Base-by-base conservation (phyloP, 2,113 vertebrate species). In the Plecturocebus donacophilus region DNA sequence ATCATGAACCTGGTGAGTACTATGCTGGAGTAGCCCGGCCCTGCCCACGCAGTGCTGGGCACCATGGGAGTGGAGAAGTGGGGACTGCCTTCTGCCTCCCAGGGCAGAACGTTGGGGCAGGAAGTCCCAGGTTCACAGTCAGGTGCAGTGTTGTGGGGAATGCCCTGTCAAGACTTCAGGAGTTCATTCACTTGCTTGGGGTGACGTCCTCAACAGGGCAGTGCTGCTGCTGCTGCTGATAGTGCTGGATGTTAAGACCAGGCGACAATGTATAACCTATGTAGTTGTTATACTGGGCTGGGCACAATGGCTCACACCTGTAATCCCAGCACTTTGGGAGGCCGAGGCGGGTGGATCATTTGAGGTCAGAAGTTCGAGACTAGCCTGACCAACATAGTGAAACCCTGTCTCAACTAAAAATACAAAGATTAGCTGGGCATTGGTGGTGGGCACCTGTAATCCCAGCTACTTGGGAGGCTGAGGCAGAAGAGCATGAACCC, bases 1-100 rank as follows among this genome's bases (percentile, higher is more conserved):
- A 99, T 99, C 98, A 99, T 99, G 99, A 99, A 99, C 98, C 98
- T 99, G 99, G 99, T 99, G 85, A 98, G 99, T 98, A 27, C 16
- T 2, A 13, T 20, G 1, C 20, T 1, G 21, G 38, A 35, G 45
- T 3, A 4, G 25, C 38, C 45, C 8, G 40, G 45, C 23, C 8
- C 14, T 45, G n/a, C 56, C 23, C 1, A 19, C 0, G 0, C 20
- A 0, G 21, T 1, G 2, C 56, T 2, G n/a, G 71, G 64, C 47
- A 10, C 68, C 0, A 0, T 3, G 14, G 25, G 27, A 9, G 5
- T 0, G 70, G 42, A 30, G 23, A 40, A 14, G n/a, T 11, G 21
- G 38, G 32, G 17, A 3, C 16, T 0, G 1, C n/a, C 13, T 0
- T 27, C 0, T 0, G 20, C 38, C 49, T 56, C 90, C 3, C 2